phyloP scores from a whole-genome alignment of 2,888 invertebrate genomes.

The Mythimna lalbum region DNA sequence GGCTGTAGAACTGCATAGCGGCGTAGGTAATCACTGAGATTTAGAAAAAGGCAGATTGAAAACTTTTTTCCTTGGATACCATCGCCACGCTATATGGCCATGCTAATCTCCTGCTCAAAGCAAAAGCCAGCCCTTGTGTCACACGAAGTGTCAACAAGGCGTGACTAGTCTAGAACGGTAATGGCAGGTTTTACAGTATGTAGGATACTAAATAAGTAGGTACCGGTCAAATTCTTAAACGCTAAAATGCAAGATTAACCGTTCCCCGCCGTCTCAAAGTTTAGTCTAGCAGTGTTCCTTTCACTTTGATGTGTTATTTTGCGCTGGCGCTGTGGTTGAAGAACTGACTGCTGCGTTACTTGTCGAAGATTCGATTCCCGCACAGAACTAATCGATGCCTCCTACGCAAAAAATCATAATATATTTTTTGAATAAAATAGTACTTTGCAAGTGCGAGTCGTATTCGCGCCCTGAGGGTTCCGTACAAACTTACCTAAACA shows the following conservation, averaged over 20 bases:
- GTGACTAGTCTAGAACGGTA: slow-evolving; percentile 15
- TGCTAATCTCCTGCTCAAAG: not conserved
- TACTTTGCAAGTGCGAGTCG: no score
- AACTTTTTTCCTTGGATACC: no score
- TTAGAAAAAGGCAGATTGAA: no score
- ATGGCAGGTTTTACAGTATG: slow-evolving; percentile 21
- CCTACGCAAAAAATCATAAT: no score
- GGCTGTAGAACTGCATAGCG: no score
- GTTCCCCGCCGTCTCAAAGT: not conserved
- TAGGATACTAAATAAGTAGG: not conserved
- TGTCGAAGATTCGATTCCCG: no score
- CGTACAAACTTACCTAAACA: no score
- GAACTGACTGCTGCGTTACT: no score
- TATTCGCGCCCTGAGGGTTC: no score
- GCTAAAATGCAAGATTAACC: not conserved
- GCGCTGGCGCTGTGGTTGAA: not conserved
- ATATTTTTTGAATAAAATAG: no score
- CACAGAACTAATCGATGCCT: no score
- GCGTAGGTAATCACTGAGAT: no score
- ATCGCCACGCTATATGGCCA: not conserved
- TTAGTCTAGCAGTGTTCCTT: not conserved
- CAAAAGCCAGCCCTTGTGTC: not conserved
- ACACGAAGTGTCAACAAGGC: not conserved
- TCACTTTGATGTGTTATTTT: not conserved
- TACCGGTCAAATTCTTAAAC: not conserved